Evolutionary conservation across 2,113 vertebrate species (phyloP).

Genomic region (Irena cyanogastra): DNA sequence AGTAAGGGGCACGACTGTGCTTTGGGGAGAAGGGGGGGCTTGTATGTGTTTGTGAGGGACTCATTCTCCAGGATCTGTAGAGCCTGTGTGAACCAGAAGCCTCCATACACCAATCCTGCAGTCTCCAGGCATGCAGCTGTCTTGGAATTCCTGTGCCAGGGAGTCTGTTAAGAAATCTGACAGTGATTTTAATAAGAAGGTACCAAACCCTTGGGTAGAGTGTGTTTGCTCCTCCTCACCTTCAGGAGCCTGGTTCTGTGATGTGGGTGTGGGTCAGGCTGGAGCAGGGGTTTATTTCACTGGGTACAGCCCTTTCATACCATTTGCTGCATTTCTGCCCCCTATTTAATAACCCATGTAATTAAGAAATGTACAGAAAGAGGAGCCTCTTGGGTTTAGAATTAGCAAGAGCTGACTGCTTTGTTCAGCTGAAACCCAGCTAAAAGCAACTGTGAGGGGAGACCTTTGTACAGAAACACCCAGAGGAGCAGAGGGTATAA

Average conservation of each 20-base stretch:
- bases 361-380: slow-evolving; percentile 38
- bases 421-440: slow-evolving; percentile 42
- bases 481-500: background rate
- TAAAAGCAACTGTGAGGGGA: background rate
- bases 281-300: background rate
- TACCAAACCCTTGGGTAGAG: background rate
- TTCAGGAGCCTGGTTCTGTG: background rate
- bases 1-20: background rate
- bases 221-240: background rate
- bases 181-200: background rate
- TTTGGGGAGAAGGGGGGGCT: background rate
- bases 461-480: background rate
- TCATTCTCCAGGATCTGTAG: background rate
- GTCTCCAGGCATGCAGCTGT: background rate
- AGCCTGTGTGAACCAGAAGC: background rate
- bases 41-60: background rate
- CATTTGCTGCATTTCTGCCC: background rate
- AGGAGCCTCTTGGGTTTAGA: background rate
- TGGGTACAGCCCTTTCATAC: background rate
- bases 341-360: slow-evolving; percentile 34
- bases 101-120: background rate
- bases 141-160: background rate
- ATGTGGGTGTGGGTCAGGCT: background rate
- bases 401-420: background rate
- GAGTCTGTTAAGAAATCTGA: background rate